phyloP scores from a whole-genome alignment of 1,140 invertebrate species.

The Pseudomyrmex flavicornis region DNA sequence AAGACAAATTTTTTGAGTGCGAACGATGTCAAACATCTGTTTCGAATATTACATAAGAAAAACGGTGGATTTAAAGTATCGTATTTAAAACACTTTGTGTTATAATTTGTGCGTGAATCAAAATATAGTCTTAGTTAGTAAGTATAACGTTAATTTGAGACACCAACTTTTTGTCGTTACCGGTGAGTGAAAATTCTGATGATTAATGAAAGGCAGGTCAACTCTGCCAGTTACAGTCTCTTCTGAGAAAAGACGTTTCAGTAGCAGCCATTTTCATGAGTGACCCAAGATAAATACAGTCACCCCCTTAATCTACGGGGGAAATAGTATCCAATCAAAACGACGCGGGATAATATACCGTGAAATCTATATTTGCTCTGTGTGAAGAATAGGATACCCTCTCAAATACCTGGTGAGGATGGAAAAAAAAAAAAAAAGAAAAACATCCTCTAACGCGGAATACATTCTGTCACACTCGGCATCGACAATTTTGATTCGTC shows the following conservation, averaged over 20 bases:
- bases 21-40: neutral
- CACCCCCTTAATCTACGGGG: conserved; percentile 11
- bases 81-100: no score
- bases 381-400: conserved; percentile 8
- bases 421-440: neutral
- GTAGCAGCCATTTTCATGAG: conserved; percentile 14
- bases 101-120: no score
- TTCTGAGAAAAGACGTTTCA: conserved; percentile 31
- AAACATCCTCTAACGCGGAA: conserved; percentile 1
- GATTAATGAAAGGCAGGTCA: conserved; percentile 6
- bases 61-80: neutral
- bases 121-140: no score
- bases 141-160: neutral
- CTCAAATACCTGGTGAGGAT: conserved; percentile 13
- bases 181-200: neutral
- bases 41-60: neutral
- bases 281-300: conserved; percentile 39
- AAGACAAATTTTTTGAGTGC: neutral
- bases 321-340: conserved; percentile 36
- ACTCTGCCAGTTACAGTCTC: conserved; percentile 31
- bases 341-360: conserved; percentile 40
- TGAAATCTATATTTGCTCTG: conserved; percentile 59
- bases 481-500: conserved; percentile 40
- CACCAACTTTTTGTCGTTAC: neutral
- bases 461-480: conserved; percentile 12